These are phyloP conservation scores for Epistrophe eligans DNA, from an alignment of 2,888 invertebrate species.

Conservation along the genomic window DNA sequence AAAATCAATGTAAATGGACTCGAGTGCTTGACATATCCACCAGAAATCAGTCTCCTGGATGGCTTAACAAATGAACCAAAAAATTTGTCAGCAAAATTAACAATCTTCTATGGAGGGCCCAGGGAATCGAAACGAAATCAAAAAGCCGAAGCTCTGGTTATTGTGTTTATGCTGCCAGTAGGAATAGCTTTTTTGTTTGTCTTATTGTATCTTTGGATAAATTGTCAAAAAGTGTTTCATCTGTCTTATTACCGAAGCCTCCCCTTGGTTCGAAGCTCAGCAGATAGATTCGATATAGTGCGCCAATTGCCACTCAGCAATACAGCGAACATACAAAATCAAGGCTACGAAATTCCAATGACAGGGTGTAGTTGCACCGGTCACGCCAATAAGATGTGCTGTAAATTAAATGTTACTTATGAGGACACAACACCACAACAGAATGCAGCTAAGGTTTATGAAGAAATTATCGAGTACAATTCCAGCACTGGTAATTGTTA, in stretches of 20 bases:
- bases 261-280: conserved; percentile 73
- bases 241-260: conserved; percentile 80
- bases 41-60: background rate
- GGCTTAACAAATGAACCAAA: background rate
- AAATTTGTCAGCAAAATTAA: conserved; percentile 47
- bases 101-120: conserved; percentile 80
- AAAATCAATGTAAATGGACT: conserved; percentile 83
- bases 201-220: conserved; percentile 81
- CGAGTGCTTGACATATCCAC: conserved; percentile 79
- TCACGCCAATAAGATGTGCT: conserved; percentile 66
- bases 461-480: conserved; percentile 80
- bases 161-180: conserved; percentile 82
- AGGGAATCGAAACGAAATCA: conserved; percentile 81
- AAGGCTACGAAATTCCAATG: conserved; percentile 81
- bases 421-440: conserved; percentile 78
- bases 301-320: conserved; percentile 76
- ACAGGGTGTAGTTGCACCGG: conserved; percentile 80
- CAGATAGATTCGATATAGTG: conserved; percentile 81
- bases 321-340: conserved; percentile 73
- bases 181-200: conserved; percentile 82
- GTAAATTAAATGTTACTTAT: conserved; percentile 80
- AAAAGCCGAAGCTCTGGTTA: conserved; percentile 81
- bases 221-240: conserved; percentile 82
- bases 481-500: conserved; percentile 62
- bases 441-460: conserved; percentile 79